A percentile compares a stretch with the other conserved stretches of the same genome.
phyloP scores from a whole-genome alignment of 1,140 invertebrate species.

The Aphelenchoides avenae region DNA sequence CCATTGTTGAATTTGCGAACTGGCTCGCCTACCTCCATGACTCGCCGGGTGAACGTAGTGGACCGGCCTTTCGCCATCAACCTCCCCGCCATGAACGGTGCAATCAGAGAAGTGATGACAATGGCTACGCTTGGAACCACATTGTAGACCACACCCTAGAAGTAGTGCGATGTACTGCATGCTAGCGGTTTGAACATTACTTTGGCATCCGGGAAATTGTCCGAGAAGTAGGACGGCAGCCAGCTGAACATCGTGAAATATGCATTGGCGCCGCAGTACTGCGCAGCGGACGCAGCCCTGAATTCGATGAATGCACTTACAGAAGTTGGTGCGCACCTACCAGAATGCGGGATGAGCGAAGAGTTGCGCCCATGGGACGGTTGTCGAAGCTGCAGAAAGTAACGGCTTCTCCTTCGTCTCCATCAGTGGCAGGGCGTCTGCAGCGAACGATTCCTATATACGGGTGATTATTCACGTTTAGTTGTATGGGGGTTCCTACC shows the following conservation, averaged over 20 bases:
- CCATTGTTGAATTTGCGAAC: background rate
- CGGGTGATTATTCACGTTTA: too few species aligned
- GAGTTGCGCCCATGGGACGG: constrained; percentile 65
- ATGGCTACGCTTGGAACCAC: constrained; percentile 71
- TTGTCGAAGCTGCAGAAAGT: too few species aligned
- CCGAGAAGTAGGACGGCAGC: constrained; percentile 74
- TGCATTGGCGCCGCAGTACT: constrained; percentile 73
- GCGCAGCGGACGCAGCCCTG: constrained; percentile 70
- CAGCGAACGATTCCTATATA: too few species aligned
- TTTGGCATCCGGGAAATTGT: constrained; percentile 69
- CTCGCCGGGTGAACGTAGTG: constrained; percentile 63
- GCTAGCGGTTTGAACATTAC: too few species aligned
- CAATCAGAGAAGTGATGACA: constrained; percentile 68
- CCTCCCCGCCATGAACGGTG: constrained; percentile 68
- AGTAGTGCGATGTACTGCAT: too few species aligned
- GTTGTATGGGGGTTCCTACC: too few species aligned
- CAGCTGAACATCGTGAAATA: constrained; percentile 70
- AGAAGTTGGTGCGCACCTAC: constrained; percentile 56
- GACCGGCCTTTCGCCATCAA: constrained; percentile 60
- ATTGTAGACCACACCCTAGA: constrained; percentile 69
- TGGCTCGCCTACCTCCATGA: constrained; percentile 60
- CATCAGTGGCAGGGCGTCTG: constrained; percentile 18
- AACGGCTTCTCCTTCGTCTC: constrained; percentile 38
- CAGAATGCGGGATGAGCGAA: constrained; percentile 67
- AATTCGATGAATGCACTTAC: constrained; percentile 35